Evolutionary conservation across 2,797 vertebrate species (phyloP).

Genomic region (Chelon labrosus): DNA sequence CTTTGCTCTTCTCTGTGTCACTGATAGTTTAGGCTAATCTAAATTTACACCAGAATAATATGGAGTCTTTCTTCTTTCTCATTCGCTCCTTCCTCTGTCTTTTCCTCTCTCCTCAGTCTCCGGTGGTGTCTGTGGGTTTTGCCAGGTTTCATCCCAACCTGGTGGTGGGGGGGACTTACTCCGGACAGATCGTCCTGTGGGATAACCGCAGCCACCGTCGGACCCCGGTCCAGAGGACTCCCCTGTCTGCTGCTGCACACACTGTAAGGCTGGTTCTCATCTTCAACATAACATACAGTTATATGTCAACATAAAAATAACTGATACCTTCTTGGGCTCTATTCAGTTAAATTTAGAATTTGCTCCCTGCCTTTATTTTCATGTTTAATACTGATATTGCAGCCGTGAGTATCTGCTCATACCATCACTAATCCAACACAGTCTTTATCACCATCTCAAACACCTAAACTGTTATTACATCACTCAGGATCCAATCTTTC

Average conservation of each 20-base stretch:
- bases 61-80: neutral
- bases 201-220: conserved; percentile 97
- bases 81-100: neutral
- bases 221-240: conserved; percentile 96
- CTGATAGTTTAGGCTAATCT: too few species aligned
- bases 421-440: too few species aligned
- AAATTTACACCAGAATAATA: neutral
- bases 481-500: too few species aligned
- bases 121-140: conserved; percentile 97
- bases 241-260: conserved; percentile 95
- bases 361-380: too few species aligned
- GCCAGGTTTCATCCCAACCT: conserved; percentile 98
- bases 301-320: neutral
- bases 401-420: too few species aligned
- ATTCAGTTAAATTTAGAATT: too few species aligned
- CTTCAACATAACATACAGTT: neutral
- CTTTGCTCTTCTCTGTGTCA: too few species aligned
- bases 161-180: conserved; percentile 96
- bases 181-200: conserved; percentile 97
- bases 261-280: conserved; percentile 84
- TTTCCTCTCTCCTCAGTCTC: conserved; percentile 87
- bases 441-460: too few species aligned
- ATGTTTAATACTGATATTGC: too few species aligned
- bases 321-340: too few species aligned
- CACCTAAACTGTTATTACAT: too few species aligned